Conservation (phyloP, 2,113 vertebrate genomes). For the Egretta garzetta region DNA sequence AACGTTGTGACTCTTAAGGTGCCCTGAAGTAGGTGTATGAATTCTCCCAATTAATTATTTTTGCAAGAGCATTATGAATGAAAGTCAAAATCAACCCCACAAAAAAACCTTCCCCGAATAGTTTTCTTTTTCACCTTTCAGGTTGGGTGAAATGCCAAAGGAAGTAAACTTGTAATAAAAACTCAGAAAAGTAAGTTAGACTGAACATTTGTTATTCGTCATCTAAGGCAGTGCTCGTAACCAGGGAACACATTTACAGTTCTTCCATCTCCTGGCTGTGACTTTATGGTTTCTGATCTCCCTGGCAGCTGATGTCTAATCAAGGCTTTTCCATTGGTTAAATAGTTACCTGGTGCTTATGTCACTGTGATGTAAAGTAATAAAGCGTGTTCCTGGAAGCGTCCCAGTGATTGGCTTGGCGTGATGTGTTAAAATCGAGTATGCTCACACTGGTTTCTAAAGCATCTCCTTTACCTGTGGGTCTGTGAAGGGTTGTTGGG, state of each 20-base stretch:
- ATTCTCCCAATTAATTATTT: neutral
- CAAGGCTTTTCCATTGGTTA: neutral
- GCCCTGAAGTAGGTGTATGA: neutral
- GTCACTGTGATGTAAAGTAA: rapidly evolving
- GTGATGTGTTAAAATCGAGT: neutral
- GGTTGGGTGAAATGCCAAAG: neutral
- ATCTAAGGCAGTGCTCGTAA: neutral
- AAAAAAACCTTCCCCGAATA: neutral
- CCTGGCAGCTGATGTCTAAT: neutral
- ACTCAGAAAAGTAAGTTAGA: neutral
- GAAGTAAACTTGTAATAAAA: neutral
- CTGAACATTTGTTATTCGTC: neutral
- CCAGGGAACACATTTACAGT: rapidly evolving
- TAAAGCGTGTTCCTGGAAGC: neutral
- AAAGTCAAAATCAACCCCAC: neutral
- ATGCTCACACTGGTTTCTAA: neutral
- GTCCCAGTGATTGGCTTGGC: neutral
- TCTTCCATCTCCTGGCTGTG: neutral
- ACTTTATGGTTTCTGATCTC: neutral
- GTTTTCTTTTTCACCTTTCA: neutral
- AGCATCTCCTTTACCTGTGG: neutral
- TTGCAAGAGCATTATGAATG: neutral
- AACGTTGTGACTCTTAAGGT: neutral
- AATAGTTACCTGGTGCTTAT: neutral
- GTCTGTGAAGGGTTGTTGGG: neutral